phyloP scores from a whole-genome alignment of 2,797 vertebrate species.

The Muraenolepis orangiensis region DNA sequence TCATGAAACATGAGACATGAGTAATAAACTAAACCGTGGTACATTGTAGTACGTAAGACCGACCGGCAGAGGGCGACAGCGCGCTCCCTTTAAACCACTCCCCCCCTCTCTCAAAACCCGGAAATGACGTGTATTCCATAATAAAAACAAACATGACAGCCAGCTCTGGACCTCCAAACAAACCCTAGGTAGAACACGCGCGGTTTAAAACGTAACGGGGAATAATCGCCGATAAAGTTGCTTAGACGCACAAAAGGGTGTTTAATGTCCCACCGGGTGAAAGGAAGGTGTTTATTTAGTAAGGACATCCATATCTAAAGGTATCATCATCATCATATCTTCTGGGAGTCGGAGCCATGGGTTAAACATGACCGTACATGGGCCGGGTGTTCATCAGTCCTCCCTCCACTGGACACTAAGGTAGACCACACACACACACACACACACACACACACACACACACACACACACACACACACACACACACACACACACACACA shows the following conservation, averaged over 20 bases:
- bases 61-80: slow-evolving; percentile 28
- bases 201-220: background rate
- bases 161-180: slow-evolving; percentile 15
- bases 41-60: fast-evolving
- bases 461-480: too few relatives aligned
- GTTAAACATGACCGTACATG: slow-evolving; percentile 77
- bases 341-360: slow-evolving; percentile 49
- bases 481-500: too few relatives aligned
- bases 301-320: too few relatives aligned
- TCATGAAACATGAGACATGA: too few relatives aligned
- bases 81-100: fast-evolving
- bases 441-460: too few relatives aligned
- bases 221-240: background rate
- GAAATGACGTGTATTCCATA: slow-evolving; percentile 3
- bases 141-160: slow-evolving; percentile 49
- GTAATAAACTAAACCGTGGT: too few relatives aligned
- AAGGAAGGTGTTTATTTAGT: too few relatives aligned
- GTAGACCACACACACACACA: too few relatives aligned
- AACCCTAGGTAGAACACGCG: background rate
- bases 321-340: too few relatives aligned
- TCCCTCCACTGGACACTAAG: slow-evolving; percentile 27
- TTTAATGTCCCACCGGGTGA: slow-evolving; percentile 10
- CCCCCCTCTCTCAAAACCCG: background rate
- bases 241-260: background rate
- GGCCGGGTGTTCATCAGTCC: slow-evolving; percentile 52